These are phyloP conservation scores for Peromyscus melanophrys DNA, from an alignment of 2,797 vertebrate species.

Conservation along the genomic window DNA sequence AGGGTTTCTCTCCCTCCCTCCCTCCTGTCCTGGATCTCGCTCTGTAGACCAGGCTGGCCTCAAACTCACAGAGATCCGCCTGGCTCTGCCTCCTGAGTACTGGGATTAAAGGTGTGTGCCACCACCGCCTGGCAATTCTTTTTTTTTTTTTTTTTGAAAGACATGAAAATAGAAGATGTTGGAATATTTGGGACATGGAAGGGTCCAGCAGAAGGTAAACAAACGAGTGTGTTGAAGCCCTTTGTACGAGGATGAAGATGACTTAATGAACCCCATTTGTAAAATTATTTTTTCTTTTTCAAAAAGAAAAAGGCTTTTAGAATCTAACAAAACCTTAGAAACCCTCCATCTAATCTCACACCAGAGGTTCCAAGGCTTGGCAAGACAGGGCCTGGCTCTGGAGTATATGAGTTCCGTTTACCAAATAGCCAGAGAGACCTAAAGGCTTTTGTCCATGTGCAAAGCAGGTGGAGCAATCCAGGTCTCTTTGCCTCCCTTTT, in stretches of 20 bases:
- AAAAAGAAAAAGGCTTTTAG: neutral
- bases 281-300: neutral
- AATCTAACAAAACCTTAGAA: neutral
- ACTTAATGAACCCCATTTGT: neutral
- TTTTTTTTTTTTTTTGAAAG: no score
- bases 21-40: no score
- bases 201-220: neutral
- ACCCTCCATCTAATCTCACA: neutral
- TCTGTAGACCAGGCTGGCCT: no score
- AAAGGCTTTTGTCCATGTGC: neutral
- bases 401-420: neutral
- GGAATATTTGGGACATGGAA: neutral
- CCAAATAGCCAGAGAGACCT: neutral
- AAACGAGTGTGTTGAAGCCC: no score
- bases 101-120: no score
- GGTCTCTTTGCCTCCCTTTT: neutral
- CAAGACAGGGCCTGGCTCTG: neutral
- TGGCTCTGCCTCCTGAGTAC: no score
- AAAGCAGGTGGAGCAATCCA: fast-evolving
- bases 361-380: neutral
- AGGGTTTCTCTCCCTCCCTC: no score
- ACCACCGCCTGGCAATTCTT: no score
- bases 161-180: neutral
- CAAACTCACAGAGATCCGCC: no score
- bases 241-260: neutral